A percentile compares a stretch with the other conserved stretches of the same genome.
These are phyloP conservation scores for Thamnophis sirtalis DNA, from an alignment of 2,113 vertebrate species.

Conservation along the genomic window DNA sequence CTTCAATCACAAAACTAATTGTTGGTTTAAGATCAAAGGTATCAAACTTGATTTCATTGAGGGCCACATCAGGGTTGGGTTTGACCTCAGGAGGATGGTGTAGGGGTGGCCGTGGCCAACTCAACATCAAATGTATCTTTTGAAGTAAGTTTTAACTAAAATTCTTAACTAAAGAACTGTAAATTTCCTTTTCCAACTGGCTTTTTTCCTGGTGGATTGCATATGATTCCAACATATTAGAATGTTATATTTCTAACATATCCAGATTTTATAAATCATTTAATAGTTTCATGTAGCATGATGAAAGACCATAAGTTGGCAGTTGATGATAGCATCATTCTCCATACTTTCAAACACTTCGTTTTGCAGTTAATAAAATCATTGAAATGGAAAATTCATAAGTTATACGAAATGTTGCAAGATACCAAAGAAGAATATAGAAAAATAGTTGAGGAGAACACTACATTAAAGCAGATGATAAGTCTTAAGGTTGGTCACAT, in stretches of 20 bases:
- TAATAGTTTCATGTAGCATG: background rate
- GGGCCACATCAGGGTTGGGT: too few species aligned
- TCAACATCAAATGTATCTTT: background rate
- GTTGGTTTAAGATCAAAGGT: background rate
- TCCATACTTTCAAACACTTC: background rate
- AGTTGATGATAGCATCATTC: background rate
- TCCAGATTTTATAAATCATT: background rate
- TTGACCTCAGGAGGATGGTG: too few species aligned
- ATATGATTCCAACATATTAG: background rate
- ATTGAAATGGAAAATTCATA: constrained; percentile 73
- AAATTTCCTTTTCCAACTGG: background rate
- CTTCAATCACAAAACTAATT: background rate
- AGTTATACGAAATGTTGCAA: constrained; percentile 65
- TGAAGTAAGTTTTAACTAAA: background rate
- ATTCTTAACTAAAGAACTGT: too few species aligned
- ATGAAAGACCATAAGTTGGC: background rate
- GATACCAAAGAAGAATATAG: constrained; percentile 61
- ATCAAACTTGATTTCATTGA: too few species aligned
- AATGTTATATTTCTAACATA: background rate
- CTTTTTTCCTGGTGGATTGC: background rate
- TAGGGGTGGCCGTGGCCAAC: too few species aligned
- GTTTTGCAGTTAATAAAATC: constrained; percentile 74
- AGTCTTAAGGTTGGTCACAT: constrained; percentile 58
- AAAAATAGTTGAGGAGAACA: constrained; percentile 63
- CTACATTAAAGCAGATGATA: constrained; percentile 49